Percentiles rank a stretch among this genome's conserved stretches.
Evolutionary conservation across 2,888 invertebrate species (phyloP).

Genomic region (Abscondita cerata): DNA sequence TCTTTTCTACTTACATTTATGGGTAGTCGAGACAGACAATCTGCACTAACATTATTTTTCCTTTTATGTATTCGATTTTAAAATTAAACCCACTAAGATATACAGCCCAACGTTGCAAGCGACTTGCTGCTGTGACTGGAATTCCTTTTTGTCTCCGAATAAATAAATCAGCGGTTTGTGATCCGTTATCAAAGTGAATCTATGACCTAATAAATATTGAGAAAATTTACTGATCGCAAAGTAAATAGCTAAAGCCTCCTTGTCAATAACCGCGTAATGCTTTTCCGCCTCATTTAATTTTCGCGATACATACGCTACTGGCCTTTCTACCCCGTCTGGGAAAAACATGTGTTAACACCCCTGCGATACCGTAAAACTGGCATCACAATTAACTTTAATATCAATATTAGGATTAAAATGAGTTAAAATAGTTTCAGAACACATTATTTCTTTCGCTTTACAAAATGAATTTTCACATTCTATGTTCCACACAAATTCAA

Average conservation of each 20-base stretch:
- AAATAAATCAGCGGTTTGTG: too few species aligned
- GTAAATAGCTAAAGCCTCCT: neutral
- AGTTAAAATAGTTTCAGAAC: neutral
- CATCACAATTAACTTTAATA: too few species aligned
- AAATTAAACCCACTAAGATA: neutral
- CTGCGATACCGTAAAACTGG: too few species aligned
- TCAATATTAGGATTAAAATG: neutral
- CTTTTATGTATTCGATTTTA: neutral
- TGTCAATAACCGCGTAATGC: too few species aligned
- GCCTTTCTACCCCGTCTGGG: neutral
- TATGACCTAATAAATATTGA: neutral
- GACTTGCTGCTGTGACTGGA: neutral
- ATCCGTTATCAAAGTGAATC: neutral
- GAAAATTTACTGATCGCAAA: neutral
- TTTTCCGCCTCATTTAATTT: conserved; percentile 10
- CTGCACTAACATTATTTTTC: neutral
- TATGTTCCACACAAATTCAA: neutral
- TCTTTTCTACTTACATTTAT: too few species aligned
- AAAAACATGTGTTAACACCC: neutral
- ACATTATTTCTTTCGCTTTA: neutral
- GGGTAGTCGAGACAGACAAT: neutral
- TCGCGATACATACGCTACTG: conserved; percentile 20
- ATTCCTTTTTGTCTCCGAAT: neutral
- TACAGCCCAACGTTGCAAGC: neutral
- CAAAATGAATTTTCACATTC: neutral